Base-by-base conservation (phyloP, 2,113 vertebrate genomes). In the Sprattus sprattus region DNA sequence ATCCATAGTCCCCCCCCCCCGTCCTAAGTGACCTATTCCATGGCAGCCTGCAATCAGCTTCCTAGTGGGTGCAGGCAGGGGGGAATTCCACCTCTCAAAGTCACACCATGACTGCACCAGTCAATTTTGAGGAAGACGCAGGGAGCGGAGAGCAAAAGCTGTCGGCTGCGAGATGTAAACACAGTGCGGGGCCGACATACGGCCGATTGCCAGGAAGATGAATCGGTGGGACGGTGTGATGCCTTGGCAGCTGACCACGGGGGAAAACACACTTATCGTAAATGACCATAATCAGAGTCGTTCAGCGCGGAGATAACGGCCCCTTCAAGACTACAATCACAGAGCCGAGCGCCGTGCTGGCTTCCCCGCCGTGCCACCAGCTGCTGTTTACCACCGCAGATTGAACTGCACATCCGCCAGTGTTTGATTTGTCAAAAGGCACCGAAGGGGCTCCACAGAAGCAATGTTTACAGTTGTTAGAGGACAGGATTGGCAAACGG, bases 1-100 rank as follows among this genome's bases (percentile, higher is more conserved):
- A 90, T 88, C 90, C 88, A 22, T 57, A 64, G 9, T 85, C 71
- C 81, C 91, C 89, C 88, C 91, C 45, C 89, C 88, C 91, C 45
- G n/a, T 64, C 64, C 88, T 81, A 8, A 84, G 82, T 89, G 86
- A 88, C 88, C 84, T 90, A 88, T 91, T 91, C 86, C 85, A 85
- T 85, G 87, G 87, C 84, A 89, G 88, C 75, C 49, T 50, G 60
- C 85, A 88, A 86, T 64, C 57, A 81, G 57, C 71, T 47, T 20
- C 87, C 86, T 81, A 28, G 25, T 45, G 80, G 67, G 80, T 82
- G 22, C 45, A 22, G 22, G 64, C 67, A 49, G 82, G 60, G 71
- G 86, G 85, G 39, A 83, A 67, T 87, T 87, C 86, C 81, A 82
- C 78, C 80, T 46, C 83, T 81, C 22, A 54, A 28, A 86, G 60